Base-by-base conservation (phyloP, 2,797 vertebrate genomes). In the Lithobates sylvaticus region DNA sequence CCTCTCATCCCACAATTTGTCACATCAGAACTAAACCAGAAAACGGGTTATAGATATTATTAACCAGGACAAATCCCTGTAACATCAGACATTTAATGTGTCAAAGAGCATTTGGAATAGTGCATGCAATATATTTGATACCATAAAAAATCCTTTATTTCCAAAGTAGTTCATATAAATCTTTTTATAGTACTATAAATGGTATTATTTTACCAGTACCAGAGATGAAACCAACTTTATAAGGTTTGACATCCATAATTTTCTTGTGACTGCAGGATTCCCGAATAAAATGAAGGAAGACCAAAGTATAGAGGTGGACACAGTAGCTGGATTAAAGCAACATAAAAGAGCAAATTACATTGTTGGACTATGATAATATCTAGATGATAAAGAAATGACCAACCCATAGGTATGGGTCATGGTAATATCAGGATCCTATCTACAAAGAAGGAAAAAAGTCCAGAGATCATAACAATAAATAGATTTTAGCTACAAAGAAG, bases 1-100 rank as follows among this genome's bases (percentile, higher is more conserved):
- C 70, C 50, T 47, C 13, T 77, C 64, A 81, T 70, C 78, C 50
- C 2, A 65, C 29, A 29, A 77, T 86, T 70, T 82, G 73, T 82
- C 73, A 86, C 44, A 64, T 64, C 36, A 36, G 12, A 44, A 77
- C 73, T 65, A 67, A 71, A 29, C 81, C 69, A 86, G 47, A 72
- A 68, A 69, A 82, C 69, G 13, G 34, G 26, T 29, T 39, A 32
- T 58, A 73, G n/a, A 73, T 73, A 74, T 44, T 74, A 82, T 82
- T 42, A 82, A 61, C 23, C 72, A 73, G n/a, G 58, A 42, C 54
- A 61, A 82, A 82, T 82, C 50, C 70, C n/a, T 29, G 32, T 44
- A 68, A 74, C 50, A 73, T 44, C 69, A 64, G 58, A 70, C 73
- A 50, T 44, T 73, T 73, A 74, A 64, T 26, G 3, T 82, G 36